Base-by-base conservation (phyloP, 2,888 invertebrate species). In the Dromius quadrimaculatus region DNA sequence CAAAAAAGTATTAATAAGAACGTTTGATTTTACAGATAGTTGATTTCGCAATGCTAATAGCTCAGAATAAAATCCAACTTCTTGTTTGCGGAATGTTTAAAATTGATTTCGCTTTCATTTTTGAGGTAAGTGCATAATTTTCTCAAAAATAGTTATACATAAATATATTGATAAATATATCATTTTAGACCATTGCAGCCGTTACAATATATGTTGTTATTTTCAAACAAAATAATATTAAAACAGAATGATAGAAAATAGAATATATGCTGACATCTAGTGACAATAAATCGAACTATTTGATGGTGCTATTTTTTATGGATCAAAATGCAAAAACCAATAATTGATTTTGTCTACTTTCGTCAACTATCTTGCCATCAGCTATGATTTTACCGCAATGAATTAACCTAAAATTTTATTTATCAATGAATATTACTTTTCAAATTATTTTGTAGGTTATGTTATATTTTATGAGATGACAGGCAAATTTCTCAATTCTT, bases 171-270 rank as follows among this genome's bases (percentile, higher is more conserved):
- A n/a, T n/a, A n/a, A n/a, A n/a, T n/a, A 28, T 28, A 15, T 15
- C 15, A 54, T 15, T 68, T 43, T 32, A 68, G 68, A 59, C 68
- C 8, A 43, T 68, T 28, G 68, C 68, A 19, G 68, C 68, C 11
- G 68, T 68, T 13, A 32, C 59, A 45, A 68, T 43, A 32, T 68
- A 68, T 20, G 68, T 68, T 32, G 32, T 68, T 5, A 68, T 68
- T 15, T 59, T 59, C 32, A 68, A 59, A 34, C 68, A 68, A 68
- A 68, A 68, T 59, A 45, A 68, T 41, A 28, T 62, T 15, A 62
- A 41, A 15, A 62, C 2, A 11, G 62, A 62, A 62, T 62, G 41
- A 41, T 45, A 45, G 2, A 15, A 38, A 2, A 36, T 19, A 59
- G 17, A 22, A 28, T 8, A n/a, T n/a, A n/a, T n/a, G n/a, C n/a